A percentile compares a stretch with the other conserved stretches of the same genome.
Evolutionary conservation across 2,888 invertebrate species (phyloP).

Genomic region (Microctonus brassicae): DNA sequence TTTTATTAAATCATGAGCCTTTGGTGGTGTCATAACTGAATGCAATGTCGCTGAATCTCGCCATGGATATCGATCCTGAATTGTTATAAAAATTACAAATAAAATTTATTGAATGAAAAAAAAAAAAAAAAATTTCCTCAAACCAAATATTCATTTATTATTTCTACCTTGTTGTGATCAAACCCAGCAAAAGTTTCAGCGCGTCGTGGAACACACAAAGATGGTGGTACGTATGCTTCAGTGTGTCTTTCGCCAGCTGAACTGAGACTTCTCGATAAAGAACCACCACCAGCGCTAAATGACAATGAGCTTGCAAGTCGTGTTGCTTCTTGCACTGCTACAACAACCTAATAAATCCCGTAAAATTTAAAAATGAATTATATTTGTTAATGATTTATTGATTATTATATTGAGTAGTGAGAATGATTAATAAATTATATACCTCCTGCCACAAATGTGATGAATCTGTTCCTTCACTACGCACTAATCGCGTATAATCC

Average conservation of each 20-base stretch:
- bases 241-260: constrained; percentile 95
- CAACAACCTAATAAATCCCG: constrained; percentile 54
- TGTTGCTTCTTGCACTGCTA: constrained; percentile 77
- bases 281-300: constrained; percentile 77
- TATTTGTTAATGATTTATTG: not conserved
- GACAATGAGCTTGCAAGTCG: constrained; percentile 82
- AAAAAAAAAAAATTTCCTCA: too few relatives aligned
- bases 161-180: constrained; percentile 73
- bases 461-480: constrained; percentile 80
- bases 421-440: not conserved
- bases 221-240: constrained; percentile 86
- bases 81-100: too few relatives aligned
- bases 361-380: not conserved
- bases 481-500: constrained; percentile 83
- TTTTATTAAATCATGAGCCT: constrained; percentile 50
- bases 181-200: constrained; percentile 98
- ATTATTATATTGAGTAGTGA: not conserved
- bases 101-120: constrained; percentile 16
- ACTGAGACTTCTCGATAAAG: constrained; percentile 90
- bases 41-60: constrained; percentile 58
- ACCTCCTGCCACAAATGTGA: constrained; percentile 88
- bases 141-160: not conserved
- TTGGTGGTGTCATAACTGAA: constrained; percentile 53
- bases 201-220: constrained; percentile 82
- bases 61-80: constrained; percentile 62